Evolutionary conservation across 30 jellyfish, hydroid and myxozoan species (phyloP).

Genomic region (Aurelia sp.): DNA sequence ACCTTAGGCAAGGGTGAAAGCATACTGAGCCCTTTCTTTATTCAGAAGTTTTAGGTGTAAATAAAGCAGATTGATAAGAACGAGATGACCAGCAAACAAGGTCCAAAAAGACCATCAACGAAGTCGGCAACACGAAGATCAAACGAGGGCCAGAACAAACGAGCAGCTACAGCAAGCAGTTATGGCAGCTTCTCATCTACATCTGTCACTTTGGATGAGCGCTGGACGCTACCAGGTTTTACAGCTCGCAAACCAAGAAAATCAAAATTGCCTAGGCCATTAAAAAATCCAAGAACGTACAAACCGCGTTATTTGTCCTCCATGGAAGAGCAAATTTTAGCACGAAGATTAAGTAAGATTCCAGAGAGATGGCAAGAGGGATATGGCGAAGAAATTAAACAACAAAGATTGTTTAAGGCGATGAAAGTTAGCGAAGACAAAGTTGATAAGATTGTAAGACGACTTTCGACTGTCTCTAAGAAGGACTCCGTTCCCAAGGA

Average conservation of each 20-base stretch:
- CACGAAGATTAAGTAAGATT: constrained; percentile 38
- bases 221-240: constrained; percentile 17
- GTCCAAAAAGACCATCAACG: not conserved
- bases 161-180: too few species aligned
- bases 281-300: constrained; percentile 47
- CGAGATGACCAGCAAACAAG: not conserved
- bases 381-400: constrained; percentile 35
- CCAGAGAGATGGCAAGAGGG: constrained; percentile 66
- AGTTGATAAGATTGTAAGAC: constrained; percentile 31
- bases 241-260: not conserved
- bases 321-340: constrained; percentile 46
- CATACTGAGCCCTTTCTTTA: too few species aligned
- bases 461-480: constrained; percentile 28
- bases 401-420: constrained; percentile 6
- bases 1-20: too few species aligned
- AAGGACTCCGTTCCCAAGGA: not conserved
- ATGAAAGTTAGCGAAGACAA: constrained; percentile 27
- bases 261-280: constrained; percentile 53
- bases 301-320: constrained; percentile 56
- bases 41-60: too few species aligned
- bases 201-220: not conserved
- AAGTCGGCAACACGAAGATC: not conserved
- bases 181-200: too few species aligned
- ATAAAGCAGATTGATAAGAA: not conserved
- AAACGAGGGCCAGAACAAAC: too few species aligned